A percentile compares a stretch with the other conserved stretches of the same genome.
Evolutionary conservation across 2,113 vertebrate genomes (phyloP).

Genomic region (Bubo bubo): DNA sequence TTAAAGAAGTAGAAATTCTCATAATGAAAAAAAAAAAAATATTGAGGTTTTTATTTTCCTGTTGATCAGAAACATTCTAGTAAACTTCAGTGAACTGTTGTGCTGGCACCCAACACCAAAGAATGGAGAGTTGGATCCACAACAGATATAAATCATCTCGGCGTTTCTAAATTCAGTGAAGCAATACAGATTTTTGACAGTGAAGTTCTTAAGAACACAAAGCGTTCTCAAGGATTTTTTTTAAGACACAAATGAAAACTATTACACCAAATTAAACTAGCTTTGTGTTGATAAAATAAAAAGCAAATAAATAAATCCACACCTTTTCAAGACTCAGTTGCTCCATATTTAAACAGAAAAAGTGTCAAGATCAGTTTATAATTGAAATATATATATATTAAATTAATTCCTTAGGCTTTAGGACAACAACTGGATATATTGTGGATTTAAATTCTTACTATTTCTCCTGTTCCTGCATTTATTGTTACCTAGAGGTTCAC

Average conservation of each 20-base stretch:
- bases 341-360: neutral
- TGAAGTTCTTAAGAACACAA: neutral
- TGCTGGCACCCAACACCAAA: neutral
- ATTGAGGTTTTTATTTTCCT: rapidly evolving
- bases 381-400: neutral
- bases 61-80: neutral
- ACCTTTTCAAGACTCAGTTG: neutral
- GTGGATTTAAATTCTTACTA: neutral
- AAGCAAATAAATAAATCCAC: rapidly evolving
- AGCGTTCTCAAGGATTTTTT: neutral
- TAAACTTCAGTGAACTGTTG: neutral
- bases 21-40: neutral
- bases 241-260: neutral
- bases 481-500: neutral
- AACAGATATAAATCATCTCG: neutral
- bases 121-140: neutral
- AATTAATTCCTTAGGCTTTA: neutral
- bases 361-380: neutral
- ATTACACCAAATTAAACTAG: neutral
- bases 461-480: neutral
- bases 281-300: neutral
- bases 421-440: neutral
- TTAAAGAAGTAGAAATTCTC: neutral
- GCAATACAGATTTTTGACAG: neutral
- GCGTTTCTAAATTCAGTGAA: neutral